phyloP scores from a whole-genome alignment of 2,113 vertebrate species.

The Etheostoma spectabile region DNA sequence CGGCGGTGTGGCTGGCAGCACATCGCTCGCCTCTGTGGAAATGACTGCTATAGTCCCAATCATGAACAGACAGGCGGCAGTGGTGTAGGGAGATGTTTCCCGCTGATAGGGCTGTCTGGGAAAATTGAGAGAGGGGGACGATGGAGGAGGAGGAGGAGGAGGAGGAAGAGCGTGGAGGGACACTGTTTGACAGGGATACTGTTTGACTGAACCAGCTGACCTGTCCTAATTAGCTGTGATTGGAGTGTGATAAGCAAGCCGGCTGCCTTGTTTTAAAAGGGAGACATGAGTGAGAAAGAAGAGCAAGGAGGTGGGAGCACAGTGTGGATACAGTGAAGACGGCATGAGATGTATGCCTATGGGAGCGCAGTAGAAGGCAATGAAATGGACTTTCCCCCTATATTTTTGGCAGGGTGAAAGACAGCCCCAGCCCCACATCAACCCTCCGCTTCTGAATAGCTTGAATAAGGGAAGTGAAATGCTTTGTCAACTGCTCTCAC shows the following conservation, averaged over 20 bases:
- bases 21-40: constrained; percentile 68
- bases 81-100: constrained; percentile 73
- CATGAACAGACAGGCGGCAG: constrained; percentile 70
- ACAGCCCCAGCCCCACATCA: constrained; percentile 39
- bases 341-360: constrained; percentile 47
- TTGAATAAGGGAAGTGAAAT: constrained; percentile 56
- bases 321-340: constrained; percentile 41
- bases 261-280: constrained; percentile 68
- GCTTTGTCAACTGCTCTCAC: constrained; percentile 43
- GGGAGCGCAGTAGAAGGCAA: constrained; percentile 38
- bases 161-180: constrained; percentile 34
- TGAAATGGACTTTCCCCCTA: constrained; percentile 56
- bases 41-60: constrained; percentile 65
- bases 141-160: constrained; percentile 18
- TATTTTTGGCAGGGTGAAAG: constrained; percentile 64
- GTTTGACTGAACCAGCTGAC: constrained; percentile 81
- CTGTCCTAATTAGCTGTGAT: constrained; percentile 78
- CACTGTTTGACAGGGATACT: constrained; percentile 37
- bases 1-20: constrained; percentile 65
- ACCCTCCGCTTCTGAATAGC: constrained; percentile 43
- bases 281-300: constrained; percentile 44
- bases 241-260: constrained; percentile 78
- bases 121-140: constrained; percentile 42
- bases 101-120: constrained; percentile 70
- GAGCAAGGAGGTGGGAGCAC: constrained; percentile 13